These are phyloP conservation scores for Myopa testacea DNA, from an alignment of 2,888 invertebrate genomes.

Conservation along the genomic window DNA sequence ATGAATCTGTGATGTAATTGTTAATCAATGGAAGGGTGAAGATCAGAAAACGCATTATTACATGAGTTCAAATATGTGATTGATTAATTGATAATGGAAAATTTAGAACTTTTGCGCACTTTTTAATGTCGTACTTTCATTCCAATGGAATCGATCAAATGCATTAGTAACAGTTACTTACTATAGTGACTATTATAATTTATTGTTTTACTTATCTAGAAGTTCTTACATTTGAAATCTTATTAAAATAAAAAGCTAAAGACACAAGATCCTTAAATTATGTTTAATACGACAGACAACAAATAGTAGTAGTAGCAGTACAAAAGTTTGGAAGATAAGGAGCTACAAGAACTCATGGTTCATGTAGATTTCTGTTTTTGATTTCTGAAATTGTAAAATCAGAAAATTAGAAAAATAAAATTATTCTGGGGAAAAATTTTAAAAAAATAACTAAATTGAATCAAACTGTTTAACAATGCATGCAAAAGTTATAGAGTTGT, in stretches of 20 bases:
- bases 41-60: neutral
- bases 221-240: slow-evolving; percentile 36
- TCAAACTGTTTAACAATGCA: too few relatives aligned
- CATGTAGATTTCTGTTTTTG: slow-evolving; percentile 53
- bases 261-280: slow-evolving; percentile 38
- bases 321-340: slow-evolving; percentile 38
- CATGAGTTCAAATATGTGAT: neutral
- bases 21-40: slow-evolving; percentile 1
- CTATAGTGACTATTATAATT: neutral
- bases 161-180: slow-evolving; percentile 5
- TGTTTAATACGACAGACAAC: slow-evolving; percentile 37
- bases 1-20: slow-evolving; percentile 21
- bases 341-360: slow-evolving; percentile 51
- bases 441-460: neutral
- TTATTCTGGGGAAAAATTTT: slow-evolving; percentile 28
- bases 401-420: slow-evolving; percentile 48
- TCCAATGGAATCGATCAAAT: slow-evolving; percentile 3
- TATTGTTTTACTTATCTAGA: slow-evolving; percentile 20
- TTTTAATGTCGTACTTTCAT: neutral
- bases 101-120: slow-evolving; percentile 1
- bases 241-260: slow-evolving; percentile 31
- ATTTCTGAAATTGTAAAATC: slow-evolving; percentile 54
- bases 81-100: neutral
- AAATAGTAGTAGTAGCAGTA: slow-evolving; percentile 25
- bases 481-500: too few relatives aligned